A percentile compares a stretch with the other conserved stretches of the same genome.
phyloP scores from a whole-genome alignment of 2,113 vertebrate species.

The Megaceryle maxima region DNA sequence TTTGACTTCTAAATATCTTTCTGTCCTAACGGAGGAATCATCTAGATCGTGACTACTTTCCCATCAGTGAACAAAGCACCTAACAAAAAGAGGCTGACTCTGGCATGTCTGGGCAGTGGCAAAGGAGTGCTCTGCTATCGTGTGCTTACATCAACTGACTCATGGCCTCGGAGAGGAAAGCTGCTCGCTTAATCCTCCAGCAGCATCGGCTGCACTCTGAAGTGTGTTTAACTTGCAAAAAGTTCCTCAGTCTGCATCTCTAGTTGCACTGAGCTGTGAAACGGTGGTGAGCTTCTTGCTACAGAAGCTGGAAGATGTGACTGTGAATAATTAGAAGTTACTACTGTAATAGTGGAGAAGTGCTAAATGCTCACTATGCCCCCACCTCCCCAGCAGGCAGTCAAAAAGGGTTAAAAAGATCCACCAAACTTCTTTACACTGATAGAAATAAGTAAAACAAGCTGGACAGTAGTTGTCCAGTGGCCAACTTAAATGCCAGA shows the following conservation, averaged over 20 bases:
- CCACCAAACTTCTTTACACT: background rate
- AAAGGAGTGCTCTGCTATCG: constrained; percentile 45
- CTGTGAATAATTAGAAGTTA: background rate
- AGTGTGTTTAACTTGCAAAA: background rate
- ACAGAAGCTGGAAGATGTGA: background rate
- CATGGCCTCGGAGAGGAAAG: constrained; percentile 4
- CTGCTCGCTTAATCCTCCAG: constrained; percentile 15
- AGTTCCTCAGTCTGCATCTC: background rate
- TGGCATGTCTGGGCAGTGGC: constrained; percentile 62
- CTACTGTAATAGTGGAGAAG: background rate
- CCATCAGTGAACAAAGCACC: constrained; percentile 41
- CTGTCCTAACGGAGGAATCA: constrained; percentile 43
- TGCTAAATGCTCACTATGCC: background rate
- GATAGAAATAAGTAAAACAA: background rate
- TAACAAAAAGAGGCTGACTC: constrained; percentile 50
- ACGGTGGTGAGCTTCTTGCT: background rate
- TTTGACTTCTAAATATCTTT: constrained; percentile 53
- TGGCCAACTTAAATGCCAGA: background rate
- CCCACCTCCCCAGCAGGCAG: background rate
- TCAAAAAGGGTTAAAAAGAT: background rate
- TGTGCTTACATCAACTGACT: constrained; percentile 27
- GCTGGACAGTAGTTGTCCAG: background rate
- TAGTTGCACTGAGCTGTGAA: background rate
- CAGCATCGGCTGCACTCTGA: background rate
- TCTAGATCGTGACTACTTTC: constrained; percentile 57